Percentiles rank a stretch among this genome's conserved stretches.
Conservation (phyloP, 2,113 vertebrate genomes). For the Struthio camelus region DNA sequence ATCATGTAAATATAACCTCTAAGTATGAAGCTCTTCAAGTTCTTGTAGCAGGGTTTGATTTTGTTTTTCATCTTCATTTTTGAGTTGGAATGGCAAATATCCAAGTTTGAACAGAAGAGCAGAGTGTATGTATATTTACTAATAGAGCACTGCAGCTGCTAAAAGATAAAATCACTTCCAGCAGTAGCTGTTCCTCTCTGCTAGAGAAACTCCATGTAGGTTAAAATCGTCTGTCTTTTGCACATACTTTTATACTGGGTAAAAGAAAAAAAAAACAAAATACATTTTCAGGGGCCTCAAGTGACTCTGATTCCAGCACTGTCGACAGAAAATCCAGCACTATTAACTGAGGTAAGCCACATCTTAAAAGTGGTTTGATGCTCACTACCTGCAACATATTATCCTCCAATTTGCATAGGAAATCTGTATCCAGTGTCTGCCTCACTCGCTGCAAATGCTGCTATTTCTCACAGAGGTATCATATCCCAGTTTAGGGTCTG, state of each 20-base stretch:
- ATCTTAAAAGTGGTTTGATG: not conserved
- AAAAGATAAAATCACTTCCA: not conserved
- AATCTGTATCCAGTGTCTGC: not conserved
- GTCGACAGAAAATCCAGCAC: not conserved
- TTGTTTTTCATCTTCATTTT: not conserved
- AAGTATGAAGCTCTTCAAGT: not conserved
- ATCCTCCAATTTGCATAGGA: not conserved
- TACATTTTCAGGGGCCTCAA: not conserved
- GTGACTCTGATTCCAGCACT: not conserved
- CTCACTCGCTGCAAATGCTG: not conserved
- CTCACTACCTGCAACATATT: not conserved
- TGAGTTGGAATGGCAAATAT: not conserved
- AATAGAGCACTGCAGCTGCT: not conserved
- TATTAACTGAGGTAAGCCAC: constrained; percentile 10
- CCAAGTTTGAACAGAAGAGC: not conserved
- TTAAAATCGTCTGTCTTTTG: not conserved
- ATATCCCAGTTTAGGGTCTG: not conserved
- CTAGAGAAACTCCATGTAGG: not conserved
- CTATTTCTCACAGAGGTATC: not conserved
- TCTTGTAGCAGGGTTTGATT: not conserved
- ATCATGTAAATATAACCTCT: not conserved
- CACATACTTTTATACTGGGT: not conserved
- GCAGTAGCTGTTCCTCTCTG: not conserved
- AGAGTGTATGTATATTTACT: not conserved
- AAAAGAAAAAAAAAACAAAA: not conserved